Base-by-base conservation (phyloP, 1,140 invertebrate species). In the Temnothorax curvispinosus region DNA sequence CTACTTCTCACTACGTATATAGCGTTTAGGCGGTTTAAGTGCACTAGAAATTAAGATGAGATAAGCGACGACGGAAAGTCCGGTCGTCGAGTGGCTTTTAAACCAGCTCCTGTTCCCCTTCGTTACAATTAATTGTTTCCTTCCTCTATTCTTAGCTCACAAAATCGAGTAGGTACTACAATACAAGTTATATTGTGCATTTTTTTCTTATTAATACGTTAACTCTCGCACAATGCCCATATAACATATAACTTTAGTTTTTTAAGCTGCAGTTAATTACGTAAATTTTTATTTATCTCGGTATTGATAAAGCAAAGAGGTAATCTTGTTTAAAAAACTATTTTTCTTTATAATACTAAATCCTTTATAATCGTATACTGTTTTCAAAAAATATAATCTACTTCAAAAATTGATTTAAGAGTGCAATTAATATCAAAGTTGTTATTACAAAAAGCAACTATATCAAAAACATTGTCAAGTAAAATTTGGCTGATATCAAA, bases 81-180 rank as follows among this genome's bases (percentile, higher is more conserved):
- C 38, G n/a, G 54, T 9, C 13, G 38, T 76, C 27, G 13, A 74
- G 69, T 60, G 41, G 9, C 18, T 82, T 81, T 82, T 38, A 60
- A 82, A 60, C 9, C 38, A 47, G 18, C 67, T 72, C 11, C 8
- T 47, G 67, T 50, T 67, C 35, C 27, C 67, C 69, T 47, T 84
- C 8, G 56, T 60, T 62, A 74, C 65, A 60, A 84, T 62, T 84
- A 74, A 84, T 84, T 84, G 80, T 74, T 84, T 84, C 80, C 69
- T 84, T 84, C 11, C 41, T 75, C 27, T 60, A 50, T 75, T 75
- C 80, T 84, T 84, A 84, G 54, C 27, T 84, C 35, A 27, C 71
- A 41, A 47, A 75, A 13, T 60, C 67, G 13, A 58, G 67, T 60
- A 60, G 4, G 13, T 41, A 18, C 54, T 15, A n/a, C 44, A 54